A percentile compares a stretch with the other conserved stretches of the same genome.
phyloP scores from a whole-genome alignment of 2,888 invertebrate species.

The Erpobdella octoculata region DNA sequence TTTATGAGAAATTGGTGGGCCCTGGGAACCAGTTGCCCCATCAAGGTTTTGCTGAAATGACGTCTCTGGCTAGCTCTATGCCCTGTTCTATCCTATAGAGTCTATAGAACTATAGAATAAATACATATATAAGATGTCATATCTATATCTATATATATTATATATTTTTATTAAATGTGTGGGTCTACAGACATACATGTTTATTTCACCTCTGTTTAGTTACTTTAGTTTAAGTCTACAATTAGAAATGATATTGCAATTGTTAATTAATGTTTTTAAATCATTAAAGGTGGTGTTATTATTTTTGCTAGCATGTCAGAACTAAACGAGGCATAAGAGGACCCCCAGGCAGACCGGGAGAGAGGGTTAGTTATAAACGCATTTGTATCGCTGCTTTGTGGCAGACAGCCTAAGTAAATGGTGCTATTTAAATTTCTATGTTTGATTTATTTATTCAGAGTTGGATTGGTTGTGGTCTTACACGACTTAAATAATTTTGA shows the following conservation, averaged over 20 bases:
- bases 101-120: too few relatives aligned
- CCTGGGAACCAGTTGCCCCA: too few relatives aligned
- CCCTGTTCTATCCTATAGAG: too few relatives aligned
- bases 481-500: not conserved
- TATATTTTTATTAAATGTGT: not conserved
- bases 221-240: too few relatives aligned
- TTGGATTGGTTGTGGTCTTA: not conserved
- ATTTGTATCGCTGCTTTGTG: too few relatives aligned
- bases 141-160: too few relatives aligned
- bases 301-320: conserved; percentile 3
- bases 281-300: not conserved
- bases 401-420: not conserved
- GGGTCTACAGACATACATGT: not conserved
- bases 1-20: too few relatives aligned
- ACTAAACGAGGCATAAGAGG: conserved; percentile 18
- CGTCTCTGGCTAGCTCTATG: too few relatives aligned
- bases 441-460: not conserved
- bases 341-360: conserved; percentile 25
- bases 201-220: not conserved
- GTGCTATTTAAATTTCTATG: not conserved
- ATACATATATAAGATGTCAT: too few relatives aligned
- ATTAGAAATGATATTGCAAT: too few relatives aligned
- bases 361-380: conserved; percentile 14
- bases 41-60: too few relatives aligned
- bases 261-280: not conserved